These are phyloP conservation scores for Phengaris alcon DNA, from an alignment of 2,888 invertebrate genomes.

Conservation along the genomic window DNA sequence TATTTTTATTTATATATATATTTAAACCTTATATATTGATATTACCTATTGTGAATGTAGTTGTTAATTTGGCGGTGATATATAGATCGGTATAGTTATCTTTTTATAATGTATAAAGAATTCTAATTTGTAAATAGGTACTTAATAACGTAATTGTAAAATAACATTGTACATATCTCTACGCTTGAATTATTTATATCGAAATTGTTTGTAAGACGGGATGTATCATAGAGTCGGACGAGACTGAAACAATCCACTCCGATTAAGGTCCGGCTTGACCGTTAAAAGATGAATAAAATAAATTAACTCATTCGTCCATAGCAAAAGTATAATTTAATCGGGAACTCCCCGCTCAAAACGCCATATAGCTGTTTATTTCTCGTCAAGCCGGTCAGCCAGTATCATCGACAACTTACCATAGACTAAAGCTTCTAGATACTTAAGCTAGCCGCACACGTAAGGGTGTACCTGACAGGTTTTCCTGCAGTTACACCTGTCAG, in stretches of 20 bases:
- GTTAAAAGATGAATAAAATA: conserved; percentile 10
- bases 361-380: neutral
- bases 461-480: too few species aligned
- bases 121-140: conserved; percentile 80
- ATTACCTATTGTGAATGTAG: conserved; percentile 74
- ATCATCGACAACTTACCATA: conserved; percentile 39
- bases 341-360: neutral
- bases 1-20: conserved; percentile 65
- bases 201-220: conserved; percentile 60
- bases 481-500: too few species aligned
- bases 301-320: conserved; percentile 24
- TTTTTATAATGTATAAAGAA: conserved; percentile 78
- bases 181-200: conserved; percentile 78
- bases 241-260: conserved; percentile 36
- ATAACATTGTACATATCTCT: conserved; percentile 79
- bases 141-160: conserved; percentile 75
- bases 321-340: neutral
- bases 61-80: conserved; percentile 78
- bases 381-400: neutral
- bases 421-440: conserved; percentile 52
- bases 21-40: conserved; percentile 58
- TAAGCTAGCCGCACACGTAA: conserved; percentile 28
- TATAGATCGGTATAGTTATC: conserved; percentile 75
- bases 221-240: conserved; percentile 43
- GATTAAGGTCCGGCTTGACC: conserved; percentile 31